Evolutionary conservation across 2,113 vertebrate genomes (phyloP).

Genomic region (Sturnus vulgaris): DNA sequence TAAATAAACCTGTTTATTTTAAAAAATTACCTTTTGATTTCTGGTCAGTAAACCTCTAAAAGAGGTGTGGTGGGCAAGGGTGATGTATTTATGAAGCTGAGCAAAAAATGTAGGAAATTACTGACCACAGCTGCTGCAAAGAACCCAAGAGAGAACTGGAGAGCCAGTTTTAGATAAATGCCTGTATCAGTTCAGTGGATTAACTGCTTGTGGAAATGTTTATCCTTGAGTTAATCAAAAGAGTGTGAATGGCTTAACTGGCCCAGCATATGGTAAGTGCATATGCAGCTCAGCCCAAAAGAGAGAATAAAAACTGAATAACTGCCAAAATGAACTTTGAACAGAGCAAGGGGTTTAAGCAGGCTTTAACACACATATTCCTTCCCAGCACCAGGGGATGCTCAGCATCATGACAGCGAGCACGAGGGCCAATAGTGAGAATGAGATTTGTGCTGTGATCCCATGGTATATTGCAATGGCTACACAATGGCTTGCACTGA

Average conservation of each 20-base stretch:
- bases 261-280: neutral
- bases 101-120: neutral
- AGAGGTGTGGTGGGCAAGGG: neutral
- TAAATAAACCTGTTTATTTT: neutral
- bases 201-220: neutral
- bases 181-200: neutral
- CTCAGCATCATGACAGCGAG: neutral
- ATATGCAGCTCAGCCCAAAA: neutral
- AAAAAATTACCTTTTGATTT: neutral
- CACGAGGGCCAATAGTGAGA: neutral
- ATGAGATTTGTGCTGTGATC: neutral
- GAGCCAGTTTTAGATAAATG: neutral
- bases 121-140: neutral
- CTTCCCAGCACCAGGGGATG: rapidly evolving
- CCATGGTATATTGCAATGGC: neutral
- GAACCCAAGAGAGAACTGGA: neutral
- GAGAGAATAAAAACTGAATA: neutral
- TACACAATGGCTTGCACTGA: neutral
- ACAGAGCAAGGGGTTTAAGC: neutral
- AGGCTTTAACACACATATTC: neutral
- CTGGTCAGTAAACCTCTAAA: neutral
- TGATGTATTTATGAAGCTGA: neutral
- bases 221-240: neutral
- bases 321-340: neutral
- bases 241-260: neutral